These are phyloP conservation scores for Condylura cristata DNA, from an alignment of 2,113 vertebrate genomes.

Conservation along the genomic window DNA sequence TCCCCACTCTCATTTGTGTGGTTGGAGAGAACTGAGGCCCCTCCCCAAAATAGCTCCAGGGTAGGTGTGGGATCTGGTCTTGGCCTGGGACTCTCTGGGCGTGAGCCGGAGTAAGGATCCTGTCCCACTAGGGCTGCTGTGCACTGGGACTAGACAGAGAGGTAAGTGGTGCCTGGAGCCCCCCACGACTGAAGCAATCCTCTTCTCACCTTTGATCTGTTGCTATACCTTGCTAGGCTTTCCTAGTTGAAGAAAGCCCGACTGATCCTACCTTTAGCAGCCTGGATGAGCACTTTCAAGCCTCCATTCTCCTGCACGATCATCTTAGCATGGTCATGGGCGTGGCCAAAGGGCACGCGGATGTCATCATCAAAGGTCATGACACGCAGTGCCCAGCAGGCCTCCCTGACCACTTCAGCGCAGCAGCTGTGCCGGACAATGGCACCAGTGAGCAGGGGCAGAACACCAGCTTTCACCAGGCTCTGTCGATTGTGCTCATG, in stretches of 20 bases:
- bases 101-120: neutral
- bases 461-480: constrained; percentile 88
- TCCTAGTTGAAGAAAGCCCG: too few species aligned
- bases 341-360: constrained; percentile 92
- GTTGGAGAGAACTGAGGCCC: neutral
- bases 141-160: neutral
- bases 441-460: constrained; percentile 86
- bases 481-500: constrained; percentile 95
- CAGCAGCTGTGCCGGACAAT: constrained; percentile 81
- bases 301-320: constrained; percentile 94
- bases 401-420: constrained; percentile 87
- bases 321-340: constrained; percentile 95
- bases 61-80: neutral
- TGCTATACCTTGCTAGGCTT: too few species aligned
- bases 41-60: neutral
- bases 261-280: constrained; percentile 90
- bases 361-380: constrained; percentile 97
- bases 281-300: constrained; percentile 92
- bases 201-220: too few species aligned
- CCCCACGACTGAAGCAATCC: neutral
- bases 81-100: neutral
- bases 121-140: neutral
- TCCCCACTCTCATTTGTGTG: neutral
- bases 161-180: neutral
- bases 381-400: constrained; percentile 88